Percentiles rank a stretch among this genome's conserved stretches.
Conservation (phyloP, 2,888 invertebrate species). For the Drosophila mercatorum region DNA sequence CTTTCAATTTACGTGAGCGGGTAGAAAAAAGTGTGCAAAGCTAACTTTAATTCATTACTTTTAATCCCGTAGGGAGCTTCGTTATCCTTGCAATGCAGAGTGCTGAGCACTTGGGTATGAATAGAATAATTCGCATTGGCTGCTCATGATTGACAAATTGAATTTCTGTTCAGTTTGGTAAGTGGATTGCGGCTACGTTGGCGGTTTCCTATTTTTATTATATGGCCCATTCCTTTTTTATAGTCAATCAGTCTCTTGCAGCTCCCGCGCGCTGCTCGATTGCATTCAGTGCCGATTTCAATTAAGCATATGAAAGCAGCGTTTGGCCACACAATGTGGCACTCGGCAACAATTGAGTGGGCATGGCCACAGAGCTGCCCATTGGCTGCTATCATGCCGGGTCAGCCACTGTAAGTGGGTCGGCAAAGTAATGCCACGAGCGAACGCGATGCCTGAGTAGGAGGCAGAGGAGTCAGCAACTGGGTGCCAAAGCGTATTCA, state of each 20-base stretch:
- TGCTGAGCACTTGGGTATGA: not conserved
- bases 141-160: slow-evolving; percentile 16
- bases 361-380: slow-evolving; percentile 20
- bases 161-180: slow-evolving; percentile 4
- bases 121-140: slow-evolving; percentile 1
- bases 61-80: too few relatives aligned
- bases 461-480: slow-evolving; percentile 9
- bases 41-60: not conserved
- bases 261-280: not conserved
- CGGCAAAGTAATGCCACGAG: slow-evolving; percentile 7
- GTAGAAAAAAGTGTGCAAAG: too few relatives aligned
- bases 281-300: slow-evolving; percentile 42
- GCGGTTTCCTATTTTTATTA: slow-evolving; percentile 14
- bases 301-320: slow-evolving; percentile 55
- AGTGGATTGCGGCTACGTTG: slow-evolving; percentile 14
- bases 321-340: slow-evolving; percentile 36
- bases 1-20: too few relatives aligned
- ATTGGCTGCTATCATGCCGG: slow-evolving; percentile 32
- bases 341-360: slow-evolving; percentile 36
- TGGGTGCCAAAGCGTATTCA: slow-evolving; percentile 44
- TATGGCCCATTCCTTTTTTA: not conserved
- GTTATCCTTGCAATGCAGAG: not conserved
- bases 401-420: slow-evolving; percentile 21
- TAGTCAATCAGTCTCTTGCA: too few relatives aligned
- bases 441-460: not conserved